Conservation (phyloP, 2,888 invertebrate genomes). For the Sinohyriopsis cumingii region DNA sequence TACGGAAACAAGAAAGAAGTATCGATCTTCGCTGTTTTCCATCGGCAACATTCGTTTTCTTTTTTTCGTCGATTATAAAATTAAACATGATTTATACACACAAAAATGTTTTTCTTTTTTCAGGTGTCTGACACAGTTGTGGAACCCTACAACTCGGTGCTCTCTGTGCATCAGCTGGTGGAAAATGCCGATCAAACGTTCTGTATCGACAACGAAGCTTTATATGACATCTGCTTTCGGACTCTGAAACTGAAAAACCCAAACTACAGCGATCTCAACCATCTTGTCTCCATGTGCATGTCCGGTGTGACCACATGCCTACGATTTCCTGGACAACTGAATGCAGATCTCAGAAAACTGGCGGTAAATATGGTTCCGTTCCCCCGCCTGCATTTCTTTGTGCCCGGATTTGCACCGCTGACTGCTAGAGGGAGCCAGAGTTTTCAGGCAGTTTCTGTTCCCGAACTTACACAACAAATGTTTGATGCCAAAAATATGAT, state of each 20-base stretch:
- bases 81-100: too few relatives aligned
- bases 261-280: slow-evolving; percentile 90
- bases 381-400: too few relatives aligned
- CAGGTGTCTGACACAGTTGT: slow-evolving; percentile 81
- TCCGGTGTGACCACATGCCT: slow-evolving; percentile 81
- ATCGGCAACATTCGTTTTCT: too few relatives aligned
- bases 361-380: slow-evolving; percentile 20
- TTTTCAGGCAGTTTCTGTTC: too few relatives aligned
- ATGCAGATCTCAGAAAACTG: slow-evolving; percentile 43
- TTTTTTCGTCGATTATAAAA: too few relatives aligned
- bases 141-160: slow-evolving; percentile 87
- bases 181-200: slow-evolving; percentile 92
- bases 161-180: slow-evolving; percentile 79
- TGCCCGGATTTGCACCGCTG: too few relatives aligned
- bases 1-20: too few relatives aligned
- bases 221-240: slow-evolving; percentile 91
- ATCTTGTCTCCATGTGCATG: slow-evolving; percentile 79
- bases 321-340: slow-evolving; percentile 49
- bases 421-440: too few relatives aligned
- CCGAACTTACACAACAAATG: too few relatives aligned
- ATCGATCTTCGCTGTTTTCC: too few relatives aligned
- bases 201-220: slow-evolving; percentile 91
- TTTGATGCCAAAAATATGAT: too few relatives aligned
- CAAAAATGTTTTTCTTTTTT: not conserved
- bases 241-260: slow-evolving; percentile 87